Base-by-base conservation (phyloP, 2,113 vertebrate species). In the Scopus umbretta region DNA sequence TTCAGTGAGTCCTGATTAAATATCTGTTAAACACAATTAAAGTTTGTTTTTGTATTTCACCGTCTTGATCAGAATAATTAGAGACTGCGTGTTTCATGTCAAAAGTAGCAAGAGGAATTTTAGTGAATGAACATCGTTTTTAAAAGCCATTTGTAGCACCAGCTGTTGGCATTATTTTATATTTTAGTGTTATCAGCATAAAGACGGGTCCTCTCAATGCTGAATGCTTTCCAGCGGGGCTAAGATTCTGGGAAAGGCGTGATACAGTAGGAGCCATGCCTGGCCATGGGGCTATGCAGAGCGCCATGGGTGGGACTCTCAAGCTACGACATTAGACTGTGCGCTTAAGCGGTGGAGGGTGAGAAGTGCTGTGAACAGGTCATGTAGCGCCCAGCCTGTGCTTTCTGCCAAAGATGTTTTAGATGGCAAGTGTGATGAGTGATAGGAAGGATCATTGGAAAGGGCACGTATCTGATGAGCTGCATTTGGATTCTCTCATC, bases 21-120 rank as follows among this genome's bases (percentile, higher is more conserved):
- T 98, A 98, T 98, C 98, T 98, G 98, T 98, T 98, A 98, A 98
- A 98, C 98, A 98, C 98, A 98, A 98, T 98, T 98, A 98, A 98
- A 98, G 98, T 98, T 98, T 98, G 98, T 98, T 98, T 98, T 98
- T 98, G 98, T 98, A 98, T 98, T 98, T 98, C 98, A 98, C 98
- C 98, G 98, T 98, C 98, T 98, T 98, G 98, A 98, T 98, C 98
- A 98, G 98, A 98, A 98, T 98, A 98, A 98, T 98, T 98, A 98
- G 98, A 98, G 98, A 98, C 98, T 98, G 98, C 97, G 98, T 98
- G 98, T 98, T 98, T 98, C 98, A 98, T 98, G 98, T 98, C 98
- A 98, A 98, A 98, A 98, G 98, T 98, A 98, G 97, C 98, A 98
- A 98, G 98, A 98, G 97, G 97, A 98, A 98, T 98, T 98, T 98